These are phyloP conservation scores for Chrysogorgia sp. DNA, from an alignment of 92 coral and sea anemone genomes.

Conservation along the genomic window DNA sequence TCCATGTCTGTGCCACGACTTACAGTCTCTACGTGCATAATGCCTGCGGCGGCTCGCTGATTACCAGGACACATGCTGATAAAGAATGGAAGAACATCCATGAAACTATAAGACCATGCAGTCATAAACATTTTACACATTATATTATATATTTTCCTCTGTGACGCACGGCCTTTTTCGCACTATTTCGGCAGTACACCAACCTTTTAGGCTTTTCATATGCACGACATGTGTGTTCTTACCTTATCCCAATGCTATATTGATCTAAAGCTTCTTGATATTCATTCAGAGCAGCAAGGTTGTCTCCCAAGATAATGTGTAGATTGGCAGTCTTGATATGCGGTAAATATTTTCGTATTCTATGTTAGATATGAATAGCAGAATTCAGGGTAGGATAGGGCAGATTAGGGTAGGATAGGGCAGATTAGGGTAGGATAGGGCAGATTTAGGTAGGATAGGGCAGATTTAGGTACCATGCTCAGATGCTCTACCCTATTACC, in stretches of 20 bases:
- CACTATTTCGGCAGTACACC: no score
- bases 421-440: not conserved
- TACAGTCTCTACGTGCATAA: constrained; percentile 82
- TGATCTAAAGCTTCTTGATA: constrained; percentile 92
- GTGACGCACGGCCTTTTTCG: no score
- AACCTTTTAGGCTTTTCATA: no score
- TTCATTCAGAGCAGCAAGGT: constrained; percentile 76
- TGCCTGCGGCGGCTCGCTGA: constrained; percentile 86
- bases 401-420: constrained; percentile 4
- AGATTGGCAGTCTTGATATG: constrained; percentile 83
- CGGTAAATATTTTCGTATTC: constrained; percentile 80
- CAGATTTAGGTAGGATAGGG: not conserved
- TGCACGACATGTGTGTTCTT: not conserved
- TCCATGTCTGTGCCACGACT: constrained; percentile 80
- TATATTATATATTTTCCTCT: no score
- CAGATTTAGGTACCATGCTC: not conserved
- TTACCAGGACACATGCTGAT: constrained; percentile 86
- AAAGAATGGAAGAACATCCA: not conserved
- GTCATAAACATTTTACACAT: not conserved
- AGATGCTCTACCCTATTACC: no score
- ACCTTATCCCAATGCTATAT: constrained; percentile 92
- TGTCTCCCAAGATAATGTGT: constrained; percentile 88
- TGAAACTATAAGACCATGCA: not conserved
- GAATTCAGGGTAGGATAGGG: constrained; percentile 1
- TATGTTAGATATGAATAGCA: constrained; percentile 23